Evolutionary conservation across 2,113 vertebrate genomes (phyloP), one percentile per base, ranked within the genome.

Genomic region (Pimephales promelas): DNA sequence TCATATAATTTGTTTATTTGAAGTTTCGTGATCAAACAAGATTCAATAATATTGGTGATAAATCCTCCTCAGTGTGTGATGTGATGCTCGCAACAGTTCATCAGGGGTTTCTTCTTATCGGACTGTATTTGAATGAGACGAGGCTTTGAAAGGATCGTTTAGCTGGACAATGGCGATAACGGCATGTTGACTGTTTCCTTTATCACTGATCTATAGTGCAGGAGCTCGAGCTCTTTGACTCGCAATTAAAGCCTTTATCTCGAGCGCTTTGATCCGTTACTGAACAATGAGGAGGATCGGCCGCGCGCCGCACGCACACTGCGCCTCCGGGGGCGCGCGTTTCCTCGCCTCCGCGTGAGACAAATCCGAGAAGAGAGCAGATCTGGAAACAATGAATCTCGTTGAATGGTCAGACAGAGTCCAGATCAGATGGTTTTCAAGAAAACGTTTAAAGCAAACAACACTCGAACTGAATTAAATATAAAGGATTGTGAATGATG

Each of bases 231-330:
- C 90, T 88, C 84, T 88, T 87, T 79, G 88, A 84, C 84, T 84
- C 84, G 83, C 88, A 88, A 86, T 89, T 89, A 88, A 78, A 59
- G 80, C 85, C 87, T 92, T 92, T 93, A 92, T 94, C 92, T 88
- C 9, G 0, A 43, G 28, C 10, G 81, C 94, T 95, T 94, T 94
- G 93, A 95, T 93, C 92, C 88, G 24, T 77, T 71, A 66, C 86
- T 86, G 90, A 87, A 91, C 92, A 93, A 93, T 89, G 45, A 49
- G 49, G 84, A 86, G 78, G 70, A 52, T 56, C 85, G 45, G 81
- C 43, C 71, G 40, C 47, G 64, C 54, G 47, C 89, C 89, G 36
- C 36, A 6, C 36, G 36, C 36, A 28, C 36, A 40, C 82, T 85
- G 87, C 86, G 88, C 88, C 88, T 86, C 86, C 92, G 92, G 84